These are phyloP conservation scores for Catagonus wagneri DNA, from an alignment of 2,113 vertebrate genomes.

Conservation along the genomic window DNA sequence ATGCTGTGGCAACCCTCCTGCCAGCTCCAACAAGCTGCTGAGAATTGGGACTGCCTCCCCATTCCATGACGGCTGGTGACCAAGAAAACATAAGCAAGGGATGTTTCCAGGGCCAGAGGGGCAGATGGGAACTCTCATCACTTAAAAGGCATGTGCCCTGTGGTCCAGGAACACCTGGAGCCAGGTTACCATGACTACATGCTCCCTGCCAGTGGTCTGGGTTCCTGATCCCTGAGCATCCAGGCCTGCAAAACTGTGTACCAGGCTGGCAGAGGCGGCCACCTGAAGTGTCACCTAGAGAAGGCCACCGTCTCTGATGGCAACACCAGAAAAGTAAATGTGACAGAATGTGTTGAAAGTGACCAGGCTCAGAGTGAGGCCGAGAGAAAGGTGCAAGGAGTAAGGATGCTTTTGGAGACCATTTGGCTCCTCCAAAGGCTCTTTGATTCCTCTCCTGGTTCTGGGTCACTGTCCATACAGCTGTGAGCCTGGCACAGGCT, in stretches of 20 bases:
- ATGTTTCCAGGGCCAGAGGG: background rate
- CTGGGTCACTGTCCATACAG: background rate
- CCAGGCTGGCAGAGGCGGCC: background rate
- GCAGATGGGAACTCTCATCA: too few relatives aligned
- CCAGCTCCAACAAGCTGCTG: accelerated
- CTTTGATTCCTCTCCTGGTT: background rate
- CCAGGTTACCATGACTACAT: background rate
- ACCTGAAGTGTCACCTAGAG: background rate
- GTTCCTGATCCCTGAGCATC: background rate
- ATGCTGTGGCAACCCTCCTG: background rate
- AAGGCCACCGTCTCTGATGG: background rate
- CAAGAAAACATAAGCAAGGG: background rate
- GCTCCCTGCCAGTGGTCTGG: background rate
- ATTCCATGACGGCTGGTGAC: background rate
- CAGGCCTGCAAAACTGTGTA: background rate
- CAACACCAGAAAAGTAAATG: background rate
- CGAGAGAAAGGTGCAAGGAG: too few relatives aligned
- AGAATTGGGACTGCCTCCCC: background rate
- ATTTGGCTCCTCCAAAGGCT: background rate
- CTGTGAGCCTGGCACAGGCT: background rate
- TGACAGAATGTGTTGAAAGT: background rate
- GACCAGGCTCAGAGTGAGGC: background rate
- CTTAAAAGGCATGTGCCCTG: background rate
- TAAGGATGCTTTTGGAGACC: background rate
- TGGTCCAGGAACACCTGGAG: background rate